These are phyloP conservation scores for Setipinna tenuifilis DNA, from an alignment of 2,797 vertebrate genomes.

Conservation along the genomic window DNA sequence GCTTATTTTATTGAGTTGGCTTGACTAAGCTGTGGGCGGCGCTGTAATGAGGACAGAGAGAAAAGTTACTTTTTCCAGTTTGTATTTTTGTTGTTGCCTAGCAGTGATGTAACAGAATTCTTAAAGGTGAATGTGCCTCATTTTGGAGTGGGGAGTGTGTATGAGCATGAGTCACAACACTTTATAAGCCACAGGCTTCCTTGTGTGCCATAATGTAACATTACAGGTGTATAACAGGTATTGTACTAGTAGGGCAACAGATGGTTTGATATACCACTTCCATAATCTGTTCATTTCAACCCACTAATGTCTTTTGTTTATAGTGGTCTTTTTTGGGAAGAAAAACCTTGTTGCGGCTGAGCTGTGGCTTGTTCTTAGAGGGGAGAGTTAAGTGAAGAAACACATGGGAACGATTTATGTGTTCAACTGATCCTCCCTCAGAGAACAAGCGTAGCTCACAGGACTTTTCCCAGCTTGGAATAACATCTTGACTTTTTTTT, in stretches of 20 bases:
- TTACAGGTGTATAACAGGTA: not conserved
- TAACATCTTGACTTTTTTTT: slow-evolving; percentile 13
- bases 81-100: slow-evolving; percentile 64
- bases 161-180: not conserved
- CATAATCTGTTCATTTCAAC: not conserved
- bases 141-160: not conserved
- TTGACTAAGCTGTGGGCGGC: not conserved
- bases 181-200: too few relatives aligned
- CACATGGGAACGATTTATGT: slow-evolving; percentile 42
- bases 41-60: not conserved
- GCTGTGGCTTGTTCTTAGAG: slow-evolving; percentile 38
- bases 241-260: not conserved
- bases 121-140: slow-evolving; percentile 1
- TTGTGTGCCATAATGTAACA: too few relatives aligned
- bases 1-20: not conserved
- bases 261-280: not conserved
- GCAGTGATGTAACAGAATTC: slow-evolving; percentile 65
- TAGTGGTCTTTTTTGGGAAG: not conserved
- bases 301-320: not conserved
- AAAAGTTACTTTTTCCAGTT: slow-evolving; percentile 58
- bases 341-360: slow-evolving; percentile 27
- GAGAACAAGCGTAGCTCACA: not conserved
- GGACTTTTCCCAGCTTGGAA: not conserved
- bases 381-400: slow-evolving; percentile 43
- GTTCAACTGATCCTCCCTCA: slow-evolving; percentile 27